A percentile compares a stretch with the other conserved stretches of the same genome.
phyloP scores from a whole-genome alignment of 2,888 invertebrate genomes.

The Seladonia tumulorum region DNA sequence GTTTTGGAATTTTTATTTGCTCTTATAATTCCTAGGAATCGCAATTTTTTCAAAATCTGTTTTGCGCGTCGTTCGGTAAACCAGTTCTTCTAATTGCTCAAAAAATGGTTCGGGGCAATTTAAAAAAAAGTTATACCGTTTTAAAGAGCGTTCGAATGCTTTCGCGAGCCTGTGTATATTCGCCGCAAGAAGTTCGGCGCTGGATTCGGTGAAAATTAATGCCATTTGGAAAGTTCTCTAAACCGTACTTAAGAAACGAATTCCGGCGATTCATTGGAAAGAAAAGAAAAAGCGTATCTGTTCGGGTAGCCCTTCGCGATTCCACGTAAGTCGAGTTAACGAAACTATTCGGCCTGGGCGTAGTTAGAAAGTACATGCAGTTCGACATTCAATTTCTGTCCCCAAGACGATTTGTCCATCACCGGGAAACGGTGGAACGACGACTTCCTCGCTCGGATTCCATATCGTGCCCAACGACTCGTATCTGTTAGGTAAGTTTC shows the following conservation, averaged over 20 bases:
- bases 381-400: slow-evolving; percentile 70
- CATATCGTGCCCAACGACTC: slow-evolving; percentile 69
- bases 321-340: slow-evolving; percentile 52
- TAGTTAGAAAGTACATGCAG: slow-evolving; percentile 57
- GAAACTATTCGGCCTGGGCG: slow-evolving; percentile 60
- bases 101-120: no score
- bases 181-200: background rate
- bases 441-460: slow-evolving; percentile 55
- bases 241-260: slow-evolving; percentile 28
- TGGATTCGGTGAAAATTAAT: slow-evolving; percentile 13
- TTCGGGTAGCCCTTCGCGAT: slow-evolving; percentile 1
- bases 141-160: no score
- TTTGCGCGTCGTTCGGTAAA: no score
- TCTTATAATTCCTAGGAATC: no score
- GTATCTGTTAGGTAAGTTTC: slow-evolving; percentile 70
- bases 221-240: slow-evolving; percentile 25
- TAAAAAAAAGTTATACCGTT: no score
- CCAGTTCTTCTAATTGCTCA: no score
- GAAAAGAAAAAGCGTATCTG: slow-evolving; percentile 12
- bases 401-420: slow-evolving; percentile 68
- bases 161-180: background rate
- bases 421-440: slow-evolving; percentile 50
- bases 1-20: no score
- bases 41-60: no score
- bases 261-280: background rate